Evolutionary conservation across 2,888 invertebrate species (phyloP).

Genomic region (Cheilosia urbana): DNA sequence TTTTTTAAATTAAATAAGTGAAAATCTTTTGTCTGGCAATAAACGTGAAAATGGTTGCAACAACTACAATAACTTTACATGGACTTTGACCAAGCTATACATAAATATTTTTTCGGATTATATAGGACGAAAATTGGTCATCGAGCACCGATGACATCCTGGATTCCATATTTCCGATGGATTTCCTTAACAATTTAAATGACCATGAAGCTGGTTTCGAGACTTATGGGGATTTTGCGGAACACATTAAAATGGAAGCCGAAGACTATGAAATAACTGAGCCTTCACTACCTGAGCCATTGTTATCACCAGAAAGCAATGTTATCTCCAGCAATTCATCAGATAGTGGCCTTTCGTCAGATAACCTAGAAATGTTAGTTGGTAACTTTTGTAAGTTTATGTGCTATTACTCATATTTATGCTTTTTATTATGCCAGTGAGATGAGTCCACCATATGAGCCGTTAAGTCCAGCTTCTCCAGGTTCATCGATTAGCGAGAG

Average conservation of each 20-base stretch:
- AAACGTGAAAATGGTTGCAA: too few relatives aligned
- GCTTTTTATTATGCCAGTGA: slow-evolving; percentile 66
- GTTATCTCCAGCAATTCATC: slow-evolving; percentile 82
- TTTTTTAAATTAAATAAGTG: neutral
- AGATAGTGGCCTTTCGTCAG: slow-evolving; percentile 89
- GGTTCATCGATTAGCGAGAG: slow-evolving; percentile 76
- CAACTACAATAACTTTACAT: too few relatives aligned
- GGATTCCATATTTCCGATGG: slow-evolving; percentile 88
- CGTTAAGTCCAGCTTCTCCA: slow-evolving; percentile 76
- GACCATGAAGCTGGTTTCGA: slow-evolving; percentile 80
- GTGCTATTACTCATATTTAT: neutral
- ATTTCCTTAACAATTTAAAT: slow-evolving; percentile 86
- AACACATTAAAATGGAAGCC: slow-evolving; percentile 77
- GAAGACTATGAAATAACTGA: slow-evolving; percentile 80
- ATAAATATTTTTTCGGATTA: slow-evolving; percentile 59
- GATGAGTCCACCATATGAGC: slow-evolving; percentile 77
- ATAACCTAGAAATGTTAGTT: slow-evolving; percentile 86
- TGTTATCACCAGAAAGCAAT: slow-evolving; percentile 60
- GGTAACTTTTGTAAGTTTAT: neutral
- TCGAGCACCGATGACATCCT: slow-evolving; percentile 86
- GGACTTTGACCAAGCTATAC: too few relatives aligned
- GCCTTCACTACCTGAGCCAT: slow-evolving; percentile 55
- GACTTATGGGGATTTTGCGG: slow-evolving; percentile 84
- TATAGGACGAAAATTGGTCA: slow-evolving; percentile 84
- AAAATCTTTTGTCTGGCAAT: too few relatives aligned